A percentile compares a stretch with the other conserved stretches of the same genome.
Conservation (phyloP, 53 echinoderm and acorn worm species). For the Henricia sp. region DNA sequence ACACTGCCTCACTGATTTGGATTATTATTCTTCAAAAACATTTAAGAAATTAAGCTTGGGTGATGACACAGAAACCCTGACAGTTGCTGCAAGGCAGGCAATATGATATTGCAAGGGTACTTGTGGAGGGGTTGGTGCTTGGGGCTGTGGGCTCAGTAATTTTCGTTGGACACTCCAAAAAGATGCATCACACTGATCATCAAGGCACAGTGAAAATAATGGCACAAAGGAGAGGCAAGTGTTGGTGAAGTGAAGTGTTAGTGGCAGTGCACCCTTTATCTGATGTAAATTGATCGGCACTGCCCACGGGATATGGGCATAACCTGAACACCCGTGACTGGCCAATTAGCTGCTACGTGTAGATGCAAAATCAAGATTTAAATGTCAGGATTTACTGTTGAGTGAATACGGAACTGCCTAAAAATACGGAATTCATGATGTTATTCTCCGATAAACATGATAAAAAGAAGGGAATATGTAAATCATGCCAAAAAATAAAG, state of each 20-base stretch:
- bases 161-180: constrained; percentile 4
- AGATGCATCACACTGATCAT: no score
- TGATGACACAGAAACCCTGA: neutral
- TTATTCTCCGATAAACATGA: no score
- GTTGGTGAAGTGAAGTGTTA: constrained; percentile 17
- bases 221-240: neutral
- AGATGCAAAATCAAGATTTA: no score
- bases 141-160: constrained; percentile 6
- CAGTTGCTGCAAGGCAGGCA: neutral
- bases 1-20: no score
- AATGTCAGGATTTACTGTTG: no score
- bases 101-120: constrained; percentile 40
- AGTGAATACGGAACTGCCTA: no score
- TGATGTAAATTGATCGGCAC: neutral
- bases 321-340: neutral
- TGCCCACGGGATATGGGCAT: neutral
- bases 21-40: no score
- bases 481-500: no score
- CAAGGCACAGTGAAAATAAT: neutral
- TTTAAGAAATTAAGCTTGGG: no score
- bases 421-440: no score
- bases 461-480: no score
- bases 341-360: neutral
- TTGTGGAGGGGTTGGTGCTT: constrained; percentile 1
- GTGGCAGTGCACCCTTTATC: neutral